Percentiles rank a stretch among this genome's conserved stretches.
These are phyloP conservation scores for Disparrhopalites patrizii DNA, from an alignment of 2,888 invertebrate genomes.

Conservation along the genomic window DNA sequence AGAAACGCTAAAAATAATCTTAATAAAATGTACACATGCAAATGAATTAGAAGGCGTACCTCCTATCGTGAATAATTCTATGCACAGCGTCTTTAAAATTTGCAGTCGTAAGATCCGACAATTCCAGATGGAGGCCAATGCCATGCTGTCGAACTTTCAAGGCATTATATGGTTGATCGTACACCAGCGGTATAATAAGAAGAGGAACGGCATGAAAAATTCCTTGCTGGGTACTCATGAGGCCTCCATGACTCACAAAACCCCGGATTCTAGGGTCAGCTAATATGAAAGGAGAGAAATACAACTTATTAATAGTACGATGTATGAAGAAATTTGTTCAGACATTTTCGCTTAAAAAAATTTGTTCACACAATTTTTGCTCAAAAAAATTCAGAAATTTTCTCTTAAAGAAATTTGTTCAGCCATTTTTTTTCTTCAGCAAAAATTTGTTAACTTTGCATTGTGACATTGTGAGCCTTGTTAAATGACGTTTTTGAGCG, in stretches of 20 bases:
- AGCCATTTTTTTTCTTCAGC: too few relatives aligned
- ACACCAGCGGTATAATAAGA: conserved; percentile 50
- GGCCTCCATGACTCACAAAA: conserved; percentile 65
- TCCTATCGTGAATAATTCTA: not conserved
- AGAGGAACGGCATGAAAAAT: conserved; percentile 59
- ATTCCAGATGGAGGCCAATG: conserved; percentile 1
- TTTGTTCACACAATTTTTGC: too few relatives aligned
- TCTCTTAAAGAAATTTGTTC: too few relatives aligned
- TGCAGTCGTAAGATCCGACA: not conserved
- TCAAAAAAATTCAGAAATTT: too few relatives aligned
- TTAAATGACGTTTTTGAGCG: too few relatives aligned
- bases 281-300: too few relatives aligned
- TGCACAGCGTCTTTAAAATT: not conserved
- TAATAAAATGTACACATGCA: not conserved
- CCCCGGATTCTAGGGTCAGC: conserved; percentile 57
- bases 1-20: not conserved
- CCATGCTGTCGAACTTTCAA: not conserved
- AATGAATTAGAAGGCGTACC: not conserved
- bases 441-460: too few relatives aligned
- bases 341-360: too few relatives aligned
- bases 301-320: too few relatives aligned
- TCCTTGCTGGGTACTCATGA: conserved; percentile 62
- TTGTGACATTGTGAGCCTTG: too few relatives aligned
- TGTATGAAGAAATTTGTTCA: too few relatives aligned
- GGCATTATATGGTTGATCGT: conserved; percentile 9